Percentiles rank a stretch among this genome's conserved stretches.
Conservation (phyloP, 2,113 vertebrate species). For the Aspidoscelis tigris region DNA sequence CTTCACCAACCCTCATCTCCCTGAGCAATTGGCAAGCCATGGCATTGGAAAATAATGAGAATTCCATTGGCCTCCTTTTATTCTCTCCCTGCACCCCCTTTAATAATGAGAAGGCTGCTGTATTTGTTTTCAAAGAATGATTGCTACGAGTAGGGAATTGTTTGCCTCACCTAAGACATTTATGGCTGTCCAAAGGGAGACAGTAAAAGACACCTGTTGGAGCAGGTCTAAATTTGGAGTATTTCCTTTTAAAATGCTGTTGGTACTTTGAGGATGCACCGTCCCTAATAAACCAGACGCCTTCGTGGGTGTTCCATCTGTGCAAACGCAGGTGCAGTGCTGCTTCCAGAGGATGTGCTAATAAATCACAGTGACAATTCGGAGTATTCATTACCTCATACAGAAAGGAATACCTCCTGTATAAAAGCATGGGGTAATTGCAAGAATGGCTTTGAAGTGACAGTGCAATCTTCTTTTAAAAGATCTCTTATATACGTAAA, state of each 20-base stretch:
- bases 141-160: constrained; percentile 60
- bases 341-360: constrained; percentile 75
- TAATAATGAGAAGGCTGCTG: constrained; percentile 43
- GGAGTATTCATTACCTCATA: constrained; percentile 75
- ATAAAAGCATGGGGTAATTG: constrained; percentile 56
- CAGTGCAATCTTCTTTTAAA: constrained; percentile 62
- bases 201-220: constrained; percentile 78
- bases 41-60: constrained; percentile 78
- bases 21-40: constrained; percentile 69
- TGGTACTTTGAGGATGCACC: constrained; percentile 59
- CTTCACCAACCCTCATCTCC: constrained; percentile 50
- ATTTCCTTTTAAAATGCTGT: constrained; percentile 69
- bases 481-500: constrained; percentile 39
- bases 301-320: constrained; percentile 71
- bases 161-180: constrained; percentile 69
- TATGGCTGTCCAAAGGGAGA: constrained; percentile 66
- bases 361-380: constrained; percentile 78
- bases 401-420: constrained; percentile 69
- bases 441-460: constrained; percentile 56
- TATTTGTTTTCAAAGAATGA: constrained; percentile 65
- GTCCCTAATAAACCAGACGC: constrained; percentile 35
- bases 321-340: constrained; percentile 76
- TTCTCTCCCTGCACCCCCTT: constrained; percentile 44
- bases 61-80: constrained; percentile 59
- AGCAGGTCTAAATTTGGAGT: constrained; percentile 72